phyloP scores from a whole-genome alignment of 2,888 invertebrate genomes.

The Polyploca ridens region DNA sequence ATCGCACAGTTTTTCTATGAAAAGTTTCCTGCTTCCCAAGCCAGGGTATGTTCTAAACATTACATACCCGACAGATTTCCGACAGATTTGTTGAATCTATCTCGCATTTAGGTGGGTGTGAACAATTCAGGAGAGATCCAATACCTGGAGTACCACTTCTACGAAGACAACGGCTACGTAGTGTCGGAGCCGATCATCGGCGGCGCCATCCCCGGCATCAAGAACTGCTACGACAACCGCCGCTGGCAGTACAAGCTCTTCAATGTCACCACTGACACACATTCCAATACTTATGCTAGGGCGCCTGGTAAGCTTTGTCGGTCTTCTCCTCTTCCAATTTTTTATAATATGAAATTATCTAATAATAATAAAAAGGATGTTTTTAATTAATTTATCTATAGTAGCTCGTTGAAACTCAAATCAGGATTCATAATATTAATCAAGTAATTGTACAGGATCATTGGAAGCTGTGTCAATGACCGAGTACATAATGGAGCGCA shows the following conservation, averaged over 20 bases:
- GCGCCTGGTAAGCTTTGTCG: conserved; percentile 87
- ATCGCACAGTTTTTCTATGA: no score
- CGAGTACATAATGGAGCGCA: conserved; percentile 87
- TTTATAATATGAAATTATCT: no score
- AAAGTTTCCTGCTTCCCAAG: no score
- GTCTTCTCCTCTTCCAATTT: no score
- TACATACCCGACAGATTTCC: no score
- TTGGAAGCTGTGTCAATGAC: conserved; percentile 86
- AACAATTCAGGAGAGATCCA: conserved; percentile 87
- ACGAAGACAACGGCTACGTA: conserved; percentile 81
- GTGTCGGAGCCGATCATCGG: conserved; percentile 79
- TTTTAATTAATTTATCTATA: no score
- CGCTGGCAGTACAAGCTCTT: conserved; percentile 66
- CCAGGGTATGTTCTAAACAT: no score
- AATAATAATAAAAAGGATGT: no score
- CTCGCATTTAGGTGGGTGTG: conserved; percentile 72
- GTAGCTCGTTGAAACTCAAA: no score
- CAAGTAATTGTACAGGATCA: conserved; percentile 70
- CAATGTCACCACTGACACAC: conserved; percentile 85
- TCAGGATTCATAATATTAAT: not conserved
- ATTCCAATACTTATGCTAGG: conserved; percentile 86
- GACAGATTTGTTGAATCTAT: no score
- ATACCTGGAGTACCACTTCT: conserved; percentile 83
- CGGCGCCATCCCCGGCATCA: conserved; percentile 56
- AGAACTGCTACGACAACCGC: conserved; percentile 86